Percentiles rank a stretch among this genome's conserved stretches.
These are phyloP conservation scores for Vanessa tameamea DNA, from an alignment of 1,140 invertebrate species.

Conservation along the genomic window DNA sequence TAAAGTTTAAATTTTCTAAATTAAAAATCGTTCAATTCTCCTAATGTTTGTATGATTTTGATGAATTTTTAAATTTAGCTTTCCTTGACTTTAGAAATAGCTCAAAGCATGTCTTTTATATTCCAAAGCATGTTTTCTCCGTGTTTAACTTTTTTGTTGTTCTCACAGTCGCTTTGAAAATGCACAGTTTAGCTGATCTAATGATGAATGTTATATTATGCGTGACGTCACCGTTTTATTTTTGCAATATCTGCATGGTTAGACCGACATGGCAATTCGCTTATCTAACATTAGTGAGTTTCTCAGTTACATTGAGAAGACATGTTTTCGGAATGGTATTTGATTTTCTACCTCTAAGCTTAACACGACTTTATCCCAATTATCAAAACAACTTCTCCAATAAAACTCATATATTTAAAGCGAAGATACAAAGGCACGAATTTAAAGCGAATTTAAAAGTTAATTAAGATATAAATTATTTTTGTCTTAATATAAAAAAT, in stretches of 20 bases:
- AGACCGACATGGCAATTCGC: slow-evolving; percentile 37
- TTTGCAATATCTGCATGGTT: slow-evolving; percentile 49
- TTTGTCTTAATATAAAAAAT: not conserved
- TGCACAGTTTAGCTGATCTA: slow-evolving; percentile 44
- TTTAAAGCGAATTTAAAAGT: not conserved
- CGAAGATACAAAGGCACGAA: not conserved
- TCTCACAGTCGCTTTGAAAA: slow-evolving; percentile 54
- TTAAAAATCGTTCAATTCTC: not conserved
- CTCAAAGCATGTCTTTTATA: not conserved
- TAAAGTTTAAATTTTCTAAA: not conserved
- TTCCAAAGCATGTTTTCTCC: slow-evolving; percentile 71
- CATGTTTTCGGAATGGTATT: slow-evolving; percentile 59
- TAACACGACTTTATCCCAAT: not conserved
- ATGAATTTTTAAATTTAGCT: not conserved
- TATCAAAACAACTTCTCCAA: slow-evolving; percentile 11
- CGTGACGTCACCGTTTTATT: slow-evolving; percentile 44
- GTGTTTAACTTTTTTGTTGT: slow-evolving; percentile 47
- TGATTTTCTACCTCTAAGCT: slow-evolving; percentile 21
- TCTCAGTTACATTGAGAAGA: slow-evolving; percentile 55
- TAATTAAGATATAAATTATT: not conserved
- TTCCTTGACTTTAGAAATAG: slow-evolving; percentile 1
- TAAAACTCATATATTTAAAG: not conserved
- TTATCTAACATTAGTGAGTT: slow-evolving; percentile 44
- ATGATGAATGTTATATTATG: slow-evolving; percentile 46
- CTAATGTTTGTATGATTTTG: slow-evolving; percentile 47